These are phyloP conservation scores for Ciconia stormi DNA, from an alignment of 2,113 vertebrate species.

Conservation along the genomic window DNA sequence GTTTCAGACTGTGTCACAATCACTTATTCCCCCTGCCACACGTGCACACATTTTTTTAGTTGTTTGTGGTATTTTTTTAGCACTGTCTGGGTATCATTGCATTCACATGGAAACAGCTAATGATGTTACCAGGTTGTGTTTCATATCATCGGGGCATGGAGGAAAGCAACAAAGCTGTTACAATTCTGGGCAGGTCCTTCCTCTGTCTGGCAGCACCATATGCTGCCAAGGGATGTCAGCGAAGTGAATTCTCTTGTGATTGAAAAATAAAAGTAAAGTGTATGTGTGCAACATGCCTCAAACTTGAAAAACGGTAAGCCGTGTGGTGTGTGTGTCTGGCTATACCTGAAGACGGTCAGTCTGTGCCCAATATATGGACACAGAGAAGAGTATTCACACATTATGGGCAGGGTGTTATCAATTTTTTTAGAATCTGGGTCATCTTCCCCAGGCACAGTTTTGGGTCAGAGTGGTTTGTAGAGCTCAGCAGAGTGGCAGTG, in stretches of 20 bases:
- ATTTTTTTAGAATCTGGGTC: neutral
- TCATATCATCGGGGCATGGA: neutral
- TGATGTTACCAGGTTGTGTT: neutral
- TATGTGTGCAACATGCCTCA: neutral
- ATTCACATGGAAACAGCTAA: neutral
- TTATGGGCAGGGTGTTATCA: neutral
- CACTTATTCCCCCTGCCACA: neutral
- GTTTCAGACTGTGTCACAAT: neutral
- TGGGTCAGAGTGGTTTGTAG: neutral
- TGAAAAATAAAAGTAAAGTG: neutral
- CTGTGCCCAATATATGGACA: neutral
- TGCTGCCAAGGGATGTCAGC: neutral
- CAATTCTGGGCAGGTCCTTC: neutral
- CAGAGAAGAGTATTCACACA: neutral
- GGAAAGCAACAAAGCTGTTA: neutral
- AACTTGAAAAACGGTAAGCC: neutral
- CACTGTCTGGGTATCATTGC: neutral
- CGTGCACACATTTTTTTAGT: fast-evolving
- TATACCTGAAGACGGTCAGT: neutral
- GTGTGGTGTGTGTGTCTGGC: neutral
- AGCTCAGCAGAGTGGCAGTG: neutral
- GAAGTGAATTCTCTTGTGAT: neutral
- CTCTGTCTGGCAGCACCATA: neutral
- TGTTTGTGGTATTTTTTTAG: neutral
- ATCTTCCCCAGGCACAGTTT: neutral